A percentile compares a stretch with the other conserved stretches of the same genome.
phyloP scores from a whole-genome alignment of 1,140 invertebrate genomes.

The Apis laboriosa region DNA sequence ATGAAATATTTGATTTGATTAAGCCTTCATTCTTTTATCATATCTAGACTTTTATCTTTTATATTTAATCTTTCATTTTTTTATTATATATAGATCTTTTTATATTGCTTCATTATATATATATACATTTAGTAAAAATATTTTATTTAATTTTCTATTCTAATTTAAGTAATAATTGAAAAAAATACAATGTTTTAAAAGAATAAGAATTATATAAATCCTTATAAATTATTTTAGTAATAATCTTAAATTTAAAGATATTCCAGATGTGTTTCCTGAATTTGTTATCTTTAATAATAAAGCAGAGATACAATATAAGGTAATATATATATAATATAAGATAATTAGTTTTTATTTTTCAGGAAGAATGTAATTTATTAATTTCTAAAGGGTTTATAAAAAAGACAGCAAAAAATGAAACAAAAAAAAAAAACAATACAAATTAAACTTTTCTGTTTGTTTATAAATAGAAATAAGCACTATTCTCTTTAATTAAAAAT shows the following conservation, averaged over 20 bases:
- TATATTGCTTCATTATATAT: too few species aligned
- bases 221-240: slow-evolving; percentile 77
- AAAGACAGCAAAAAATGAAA: slow-evolving; percentile 72
- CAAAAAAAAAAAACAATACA: background rate
- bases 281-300: slow-evolving; percentile 83
- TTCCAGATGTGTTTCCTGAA: slow-evolving; percentile 86
- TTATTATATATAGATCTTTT: background rate
- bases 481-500: slow-evolving; percentile 15
- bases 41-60: background rate
- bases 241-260: slow-evolving; percentile 85
- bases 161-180: background rate
- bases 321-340: background rate
- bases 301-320: slow-evolving; percentile 77
- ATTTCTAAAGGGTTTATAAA: slow-evolving; percentile 84
- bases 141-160: background rate
- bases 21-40: background rate
- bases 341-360: slow-evolving; percentile 20
- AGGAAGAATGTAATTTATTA: slow-evolving; percentile 87
- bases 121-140: background rate
- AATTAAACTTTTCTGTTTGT: slow-evolving; percentile 9
- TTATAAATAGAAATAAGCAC: slow-evolving; percentile 13
- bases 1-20: background rate
- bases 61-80: too few species aligned
- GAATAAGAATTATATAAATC: slow-evolving; percentile 41
- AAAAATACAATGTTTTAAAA: background rate